Evolutionary conservation across 2,888 invertebrate species (phyloP), one percentile per base, ranked within the genome.

Genomic region (Clostera curtula): DNA sequence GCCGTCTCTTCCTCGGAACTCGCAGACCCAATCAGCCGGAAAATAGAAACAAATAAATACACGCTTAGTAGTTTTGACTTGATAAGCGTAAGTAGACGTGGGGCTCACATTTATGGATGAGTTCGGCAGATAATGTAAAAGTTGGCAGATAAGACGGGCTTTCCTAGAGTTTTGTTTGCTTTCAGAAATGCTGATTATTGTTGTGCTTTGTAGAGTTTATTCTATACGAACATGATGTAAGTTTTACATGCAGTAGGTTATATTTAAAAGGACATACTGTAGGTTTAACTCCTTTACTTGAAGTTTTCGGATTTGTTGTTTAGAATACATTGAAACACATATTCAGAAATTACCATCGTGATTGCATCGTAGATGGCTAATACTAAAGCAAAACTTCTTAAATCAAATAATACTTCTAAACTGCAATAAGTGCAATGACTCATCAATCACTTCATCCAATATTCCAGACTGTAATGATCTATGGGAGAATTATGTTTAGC

Each of bases 1-100:
- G 43, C 55, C 56, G 61, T 56, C 60, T 63, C 63, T 64, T 65
- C 51, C 58, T 43, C 43, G 35, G 51, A 70, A 74, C 65, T 76
- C 75, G 54, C 51, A 36, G 67, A 73, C 64, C 66, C 72, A 77
- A 80, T 80, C 80, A 79, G 52, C 57, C 62, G 64, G 65, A 72
- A 79, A 80, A 80, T 75, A 74, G 72, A 76, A 73, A 79, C 76
- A 80, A 80, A 80, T 76, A 79, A 75, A 74, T 74, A 72, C 61
- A 69, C 66, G 63, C 68, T 71, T 72, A 69, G 66, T 79, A 80
- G 80, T 80, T 79, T 70, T 72, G 72, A 76, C 69, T 77, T 65
- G 73, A 76, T 76, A 77, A 77, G 70, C 61, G 66, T 70, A 72
- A 68, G 72, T 66, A 68, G 62, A 64, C 56, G 69, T 64, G 44